Conservation (phyloP, 2,113 vertebrate genomes). For the Percopsis transmontana region DNA sequence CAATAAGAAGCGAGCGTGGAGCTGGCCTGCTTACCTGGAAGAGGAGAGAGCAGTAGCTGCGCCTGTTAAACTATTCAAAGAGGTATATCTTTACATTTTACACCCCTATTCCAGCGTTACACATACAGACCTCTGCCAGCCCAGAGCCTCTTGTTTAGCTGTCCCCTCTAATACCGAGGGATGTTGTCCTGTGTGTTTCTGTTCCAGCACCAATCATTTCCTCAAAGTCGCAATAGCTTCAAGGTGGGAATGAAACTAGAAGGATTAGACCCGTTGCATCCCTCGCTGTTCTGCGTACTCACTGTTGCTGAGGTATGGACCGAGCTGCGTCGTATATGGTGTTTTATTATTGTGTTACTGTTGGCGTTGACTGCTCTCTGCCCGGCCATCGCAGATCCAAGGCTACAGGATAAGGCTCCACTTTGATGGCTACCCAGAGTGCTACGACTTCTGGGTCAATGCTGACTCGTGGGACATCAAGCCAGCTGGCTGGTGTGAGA, state of each 20-base stretch:
- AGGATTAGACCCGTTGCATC: constrained; percentile 92
- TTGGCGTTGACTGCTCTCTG: background rate
- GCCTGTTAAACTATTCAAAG: constrained; percentile 94
- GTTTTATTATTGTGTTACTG: background rate
- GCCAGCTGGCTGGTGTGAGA: constrained; percentile 91
- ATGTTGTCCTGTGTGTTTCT: constrained; percentile 7
- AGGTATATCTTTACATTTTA: constrained; percentile 75
- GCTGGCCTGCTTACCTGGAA: constrained; percentile 94
- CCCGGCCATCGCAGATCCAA: constrained; percentile 75
- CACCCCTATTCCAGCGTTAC: background rate
- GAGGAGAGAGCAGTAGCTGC: constrained; percentile 89
- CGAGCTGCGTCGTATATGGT: background rate
- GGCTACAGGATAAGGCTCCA: constrained; percentile 87
- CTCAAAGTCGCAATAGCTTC: constrained; percentile 95
- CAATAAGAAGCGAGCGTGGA: constrained; percentile 92
- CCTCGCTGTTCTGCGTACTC: constrained; percentile 93
- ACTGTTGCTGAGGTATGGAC: constrained; percentile 88
- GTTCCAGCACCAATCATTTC: constrained; percentile 90
- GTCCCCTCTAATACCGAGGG: background rate
- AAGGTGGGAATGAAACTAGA: constrained; percentile 97
- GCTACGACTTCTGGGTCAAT: constrained; percentile 92
- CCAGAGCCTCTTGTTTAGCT: background rate
- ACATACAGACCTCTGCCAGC: background rate
- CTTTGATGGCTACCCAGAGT: constrained; percentile 90
- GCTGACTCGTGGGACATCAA: constrained; percentile 89